phyloP scores from a whole-genome alignment of 1,140 invertebrate genomes.

The Zelostemma sp. region DNA sequence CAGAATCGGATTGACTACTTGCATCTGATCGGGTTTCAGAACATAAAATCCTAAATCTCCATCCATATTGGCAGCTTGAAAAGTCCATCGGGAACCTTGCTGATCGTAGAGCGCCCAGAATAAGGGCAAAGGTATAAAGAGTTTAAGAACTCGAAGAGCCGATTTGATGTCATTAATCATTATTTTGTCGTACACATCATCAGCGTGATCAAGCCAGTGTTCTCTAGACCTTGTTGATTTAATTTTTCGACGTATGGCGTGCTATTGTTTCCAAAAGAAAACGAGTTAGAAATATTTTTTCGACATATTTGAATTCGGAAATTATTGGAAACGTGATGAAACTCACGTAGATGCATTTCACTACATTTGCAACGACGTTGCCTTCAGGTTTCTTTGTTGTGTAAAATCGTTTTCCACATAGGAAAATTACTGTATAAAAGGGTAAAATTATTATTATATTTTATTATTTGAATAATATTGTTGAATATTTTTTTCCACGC shows the following conservation, averaged over 20 bases:
- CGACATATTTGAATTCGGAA: no score
- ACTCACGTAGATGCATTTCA: conserved; percentile 85
- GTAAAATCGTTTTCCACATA: conserved; percentile 83
- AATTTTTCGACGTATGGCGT: conserved; percentile 60
- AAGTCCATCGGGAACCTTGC: conserved; percentile 94
- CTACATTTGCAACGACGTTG: conserved; percentile 84
- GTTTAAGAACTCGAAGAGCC: conserved; percentile 78
- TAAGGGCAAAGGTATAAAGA: conserved; percentile 87
- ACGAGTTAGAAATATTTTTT: no score
- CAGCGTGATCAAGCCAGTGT: conserved; percentile 86
- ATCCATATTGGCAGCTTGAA: conserved; percentile 93
- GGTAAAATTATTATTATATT: no score
- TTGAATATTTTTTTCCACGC: no score
- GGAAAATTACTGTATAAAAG: conserved; percentile 82
- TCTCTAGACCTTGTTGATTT: conserved; percentile 66
- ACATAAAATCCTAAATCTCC: conserved; percentile 79
- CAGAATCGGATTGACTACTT: conserved; percentile 88
- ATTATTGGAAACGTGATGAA: no score
- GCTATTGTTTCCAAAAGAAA: no score
- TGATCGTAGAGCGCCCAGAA: conserved; percentile 94
- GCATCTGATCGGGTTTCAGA: conserved; percentile 92
- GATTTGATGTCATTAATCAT: conserved; percentile 84
- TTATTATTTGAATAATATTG: no score
- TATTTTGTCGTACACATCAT: conserved; percentile 75
- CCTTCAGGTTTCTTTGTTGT: conserved; percentile 83